phyloP scores from a whole-genome alignment of 2,797 vertebrate species.

The Alexandromys oeconomus region DNA sequence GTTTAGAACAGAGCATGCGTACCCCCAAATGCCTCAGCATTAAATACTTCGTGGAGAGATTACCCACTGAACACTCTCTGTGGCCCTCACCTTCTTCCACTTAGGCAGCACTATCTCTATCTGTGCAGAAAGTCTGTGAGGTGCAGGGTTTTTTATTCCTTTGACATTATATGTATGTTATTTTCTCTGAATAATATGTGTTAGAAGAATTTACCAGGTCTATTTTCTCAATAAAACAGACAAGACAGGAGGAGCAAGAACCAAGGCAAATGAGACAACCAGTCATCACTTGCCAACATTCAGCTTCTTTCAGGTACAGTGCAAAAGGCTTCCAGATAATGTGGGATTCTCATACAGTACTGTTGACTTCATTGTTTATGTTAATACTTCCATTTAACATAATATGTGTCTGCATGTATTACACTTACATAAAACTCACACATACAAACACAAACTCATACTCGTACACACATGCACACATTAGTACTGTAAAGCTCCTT shows the following conservation, averaged over 20 bases:
- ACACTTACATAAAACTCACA: not conserved
- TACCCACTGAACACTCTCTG: conserved; percentile 69
- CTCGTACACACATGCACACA: not conserved
- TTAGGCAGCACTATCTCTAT: conserved; percentile 79
- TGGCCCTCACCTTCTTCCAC: conserved; percentile 67
- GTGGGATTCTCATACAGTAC: not conserved
- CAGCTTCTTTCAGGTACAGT: conserved; percentile 16
- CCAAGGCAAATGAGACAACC: conserved; percentile 35
- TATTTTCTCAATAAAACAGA: conserved; percentile 59
- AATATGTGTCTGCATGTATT: not conserved
- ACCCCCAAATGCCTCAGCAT: conserved; percentile 42
- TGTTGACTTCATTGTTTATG: conserved; percentile 19
- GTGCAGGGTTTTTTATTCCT: conserved; percentile 71
- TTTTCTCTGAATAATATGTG: conserved; percentile 58
- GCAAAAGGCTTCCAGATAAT: not conserved
- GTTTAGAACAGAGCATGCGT: conserved; percentile 68
- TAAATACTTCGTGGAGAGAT: conserved; percentile 63
- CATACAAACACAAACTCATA: not conserved
- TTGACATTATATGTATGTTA: conserved; percentile 75
- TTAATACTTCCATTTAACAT: not conserved
- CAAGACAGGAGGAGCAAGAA: conserved; percentile 9
- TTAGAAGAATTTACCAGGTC: conserved; percentile 37
- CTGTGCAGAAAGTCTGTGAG: conserved; percentile 71
- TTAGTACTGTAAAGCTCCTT: not conserved
- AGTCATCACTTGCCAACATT: not conserved